These are phyloP conservation scores for Athene noctua DNA, from an alignment of 2,113 vertebrate species.

Conservation along the genomic window DNA sequence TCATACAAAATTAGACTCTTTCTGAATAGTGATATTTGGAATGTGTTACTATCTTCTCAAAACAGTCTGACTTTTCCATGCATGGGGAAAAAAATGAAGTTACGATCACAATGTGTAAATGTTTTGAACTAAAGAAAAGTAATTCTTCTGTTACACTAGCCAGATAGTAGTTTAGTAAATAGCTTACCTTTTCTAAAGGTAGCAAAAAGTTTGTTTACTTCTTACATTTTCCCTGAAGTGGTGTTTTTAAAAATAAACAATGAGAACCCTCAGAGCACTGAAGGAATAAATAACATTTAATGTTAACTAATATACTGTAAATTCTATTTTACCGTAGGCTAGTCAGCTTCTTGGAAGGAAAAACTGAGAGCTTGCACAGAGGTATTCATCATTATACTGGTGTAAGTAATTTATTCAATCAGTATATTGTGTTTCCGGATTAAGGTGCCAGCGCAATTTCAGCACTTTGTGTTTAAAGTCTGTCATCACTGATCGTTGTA, in stretches of 20 bases:
- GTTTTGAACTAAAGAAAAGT: background rate
- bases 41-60: background rate
- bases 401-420: constrained; percentile 72
- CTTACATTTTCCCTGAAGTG: background rate
- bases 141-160: background rate
- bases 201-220: background rate
- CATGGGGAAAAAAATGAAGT: background rate
- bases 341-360: constrained; percentile 89
- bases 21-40: background rate
- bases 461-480: background rate
- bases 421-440: constrained; percentile 23
- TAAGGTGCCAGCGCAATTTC: background rate
- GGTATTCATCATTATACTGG: constrained; percentile 91
- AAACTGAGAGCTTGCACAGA: constrained; percentile 83
- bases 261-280: background rate
- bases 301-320: background rate
- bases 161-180: background rate
- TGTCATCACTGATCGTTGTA: fast-evolving
- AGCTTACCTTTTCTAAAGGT: background rate
- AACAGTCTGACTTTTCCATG: background rate
- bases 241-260: background rate
- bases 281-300: background rate
- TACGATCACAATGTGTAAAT: background rate
- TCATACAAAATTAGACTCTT: background rate
- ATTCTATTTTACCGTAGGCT: constrained; percentile 66